Base-by-base conservation (phyloP, 1,140 invertebrate species). In the Solenopsis invicta region DNA sequence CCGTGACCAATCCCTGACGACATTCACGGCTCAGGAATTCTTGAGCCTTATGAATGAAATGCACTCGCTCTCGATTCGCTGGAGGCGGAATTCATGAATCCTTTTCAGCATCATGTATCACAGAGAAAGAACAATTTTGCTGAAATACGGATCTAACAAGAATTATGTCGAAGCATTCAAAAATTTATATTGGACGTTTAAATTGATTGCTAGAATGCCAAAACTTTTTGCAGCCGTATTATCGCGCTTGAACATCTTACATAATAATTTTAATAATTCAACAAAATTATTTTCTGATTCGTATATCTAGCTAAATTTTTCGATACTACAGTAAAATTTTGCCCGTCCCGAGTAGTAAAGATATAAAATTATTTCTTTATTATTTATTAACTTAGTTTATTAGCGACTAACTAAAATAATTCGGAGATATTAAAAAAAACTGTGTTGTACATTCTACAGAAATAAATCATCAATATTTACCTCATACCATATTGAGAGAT, bases 21-120 rank as follows among this genome's bases (percentile, higher is more conserved):
- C 90, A 90, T 90, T 91, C 90, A 91, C 64, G 69, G 41, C 10
- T n/a, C 61, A 84, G 54, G 89, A 90, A 91, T 91, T 90, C 66
- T 41, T 69, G 37, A 82, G 75, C 34, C 18, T 62, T 69, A 21
- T 88, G 82, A 91, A 90, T 90, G 76, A 87, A 74, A 66, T 75
- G 45, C 71, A 10, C 41, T 84, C 37, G 37, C 12, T 75, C 24
- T 78, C 61, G 59, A 71, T 59, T 50, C 3, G 4, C 4, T 48
- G 56, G 6, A 16, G 3, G 1, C 6, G 6, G 4, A 61, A 54
- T 41, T 48, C 41, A 18, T 6, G 24, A 67, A 67, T 37, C 13
- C 1, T 80, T 5, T 41, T 16, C 37, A 29, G 21, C 9, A 9
- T 29, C 0, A 16, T 8, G 16, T 18, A 21, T 1, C 29, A 29